phyloP scores from a whole-genome alignment of 2,113 vertebrate genomes.

The Cebus imitator region DNA sequence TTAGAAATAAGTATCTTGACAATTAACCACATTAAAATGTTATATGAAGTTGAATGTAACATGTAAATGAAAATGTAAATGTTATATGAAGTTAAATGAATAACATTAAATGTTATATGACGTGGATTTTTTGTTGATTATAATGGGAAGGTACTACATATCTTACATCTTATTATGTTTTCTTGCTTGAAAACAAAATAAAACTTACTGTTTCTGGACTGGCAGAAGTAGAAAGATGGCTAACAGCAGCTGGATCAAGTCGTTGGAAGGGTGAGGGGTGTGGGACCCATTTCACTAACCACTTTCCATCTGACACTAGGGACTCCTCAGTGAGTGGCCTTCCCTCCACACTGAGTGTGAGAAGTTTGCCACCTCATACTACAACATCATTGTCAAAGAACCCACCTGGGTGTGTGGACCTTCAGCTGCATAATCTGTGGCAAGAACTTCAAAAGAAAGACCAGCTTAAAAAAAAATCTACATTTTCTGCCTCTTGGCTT shows the following conservation, averaged over 20 bases:
- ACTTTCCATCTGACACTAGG: neutral
- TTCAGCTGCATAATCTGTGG: neutral
- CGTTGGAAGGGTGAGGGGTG: neutral
- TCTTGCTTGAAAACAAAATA: neutral
- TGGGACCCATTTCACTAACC: fast-evolving
- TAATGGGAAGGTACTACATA: neutral
- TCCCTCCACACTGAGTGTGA: neutral
- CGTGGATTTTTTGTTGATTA: neutral
- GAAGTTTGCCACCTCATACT: neutral
- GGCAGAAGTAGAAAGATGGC: neutral
- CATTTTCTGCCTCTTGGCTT: neutral
- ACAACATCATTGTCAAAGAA: neutral
- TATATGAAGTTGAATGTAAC: neutral
- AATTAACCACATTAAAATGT: neutral
- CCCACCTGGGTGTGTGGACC: fast-evolving
- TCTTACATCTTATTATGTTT: fast-evolving
- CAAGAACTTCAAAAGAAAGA: neutral
- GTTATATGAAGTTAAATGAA: neutral
- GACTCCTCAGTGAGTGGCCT: neutral
- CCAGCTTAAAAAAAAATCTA: neutral
- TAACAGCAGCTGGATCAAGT: neutral
- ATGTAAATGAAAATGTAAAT: neutral
- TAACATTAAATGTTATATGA: neutral
- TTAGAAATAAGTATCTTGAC: neutral
- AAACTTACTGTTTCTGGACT: neutral